Evolutionary conservation across 2,888 invertebrate species (phyloP).

Genomic region (Meta bourneti): DNA sequence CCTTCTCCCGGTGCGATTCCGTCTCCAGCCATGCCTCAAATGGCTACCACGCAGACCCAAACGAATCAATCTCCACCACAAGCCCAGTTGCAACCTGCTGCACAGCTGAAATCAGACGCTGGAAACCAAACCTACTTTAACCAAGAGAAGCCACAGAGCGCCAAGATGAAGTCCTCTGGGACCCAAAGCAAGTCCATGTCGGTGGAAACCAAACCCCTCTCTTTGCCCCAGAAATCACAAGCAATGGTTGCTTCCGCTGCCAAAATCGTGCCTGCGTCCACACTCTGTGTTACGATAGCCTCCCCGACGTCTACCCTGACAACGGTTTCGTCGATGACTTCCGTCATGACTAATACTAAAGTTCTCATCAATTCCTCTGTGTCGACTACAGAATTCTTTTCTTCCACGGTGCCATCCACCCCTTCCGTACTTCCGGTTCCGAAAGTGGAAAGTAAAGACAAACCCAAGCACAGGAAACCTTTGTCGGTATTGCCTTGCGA

Average conservation of each 20-base stretch:
- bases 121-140: constrained; percentile 77
- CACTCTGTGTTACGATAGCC: background rate
- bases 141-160: constrained; percentile 15
- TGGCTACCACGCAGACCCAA: constrained; percentile 75
- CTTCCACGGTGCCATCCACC: background rate
- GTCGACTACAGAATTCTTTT: constrained; percentile 4
- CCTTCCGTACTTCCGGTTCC: constrained; percentile 23
- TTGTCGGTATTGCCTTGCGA: constrained; percentile 2
- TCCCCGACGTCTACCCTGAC: constrained; percentile 22
- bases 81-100: background rate
- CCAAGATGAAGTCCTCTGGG: constrained; percentile 47
- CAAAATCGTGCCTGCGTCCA: constrained; percentile 23
- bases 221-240: constrained; percentile 50
- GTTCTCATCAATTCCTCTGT: constrained; percentile 10
- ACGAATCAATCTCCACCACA: constrained; percentile 55
- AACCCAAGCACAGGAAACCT: background rate
- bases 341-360: constrained; percentile 8
- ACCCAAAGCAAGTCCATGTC: constrained; percentile 65
- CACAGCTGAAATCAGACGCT: constrained; percentile 78
- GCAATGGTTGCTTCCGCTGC: constrained; percentile 63
- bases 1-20: constrained; percentile 30
- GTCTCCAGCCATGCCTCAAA: constrained; percentile 53
- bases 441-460: background rate
- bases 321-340: constrained; percentile 6
- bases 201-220: constrained; percentile 22